Evolutionary conservation across 2,113 vertebrate species (phyloP).

Genomic region (Urocynchramus pylzowi): DNA sequence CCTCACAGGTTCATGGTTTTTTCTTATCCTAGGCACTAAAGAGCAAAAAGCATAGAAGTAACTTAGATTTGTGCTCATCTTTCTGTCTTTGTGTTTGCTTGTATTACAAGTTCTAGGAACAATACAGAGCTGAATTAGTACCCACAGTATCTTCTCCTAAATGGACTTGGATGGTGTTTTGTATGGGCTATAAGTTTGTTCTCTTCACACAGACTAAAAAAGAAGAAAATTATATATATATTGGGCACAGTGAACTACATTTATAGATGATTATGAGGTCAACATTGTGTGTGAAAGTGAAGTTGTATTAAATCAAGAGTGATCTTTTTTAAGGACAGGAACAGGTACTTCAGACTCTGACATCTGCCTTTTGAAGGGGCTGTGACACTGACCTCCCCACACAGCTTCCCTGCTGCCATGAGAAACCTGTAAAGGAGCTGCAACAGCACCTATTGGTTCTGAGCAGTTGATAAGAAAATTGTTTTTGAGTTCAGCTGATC

Average conservation of each 20-base stretch:
- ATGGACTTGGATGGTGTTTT: neutral
- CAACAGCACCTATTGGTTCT: neutral
- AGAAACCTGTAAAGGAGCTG: neutral
- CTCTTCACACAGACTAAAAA: neutral
- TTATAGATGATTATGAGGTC: neutral
- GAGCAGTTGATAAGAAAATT: neutral
- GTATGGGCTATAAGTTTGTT: neutral
- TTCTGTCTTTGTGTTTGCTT: neutral
- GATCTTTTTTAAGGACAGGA: neutral
- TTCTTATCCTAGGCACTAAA: neutral
- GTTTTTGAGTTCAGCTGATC: neutral
- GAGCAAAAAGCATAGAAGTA: neutral
- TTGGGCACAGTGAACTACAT: neutral
- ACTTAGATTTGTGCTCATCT: neutral
- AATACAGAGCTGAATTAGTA: neutral
- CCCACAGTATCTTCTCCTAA: neutral
- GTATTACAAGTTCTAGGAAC: neutral
- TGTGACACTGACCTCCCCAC: rapidly evolving
- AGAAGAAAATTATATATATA: neutral
- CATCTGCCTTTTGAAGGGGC: neutral
- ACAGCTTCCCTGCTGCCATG: neutral
- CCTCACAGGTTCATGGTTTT: neutral
- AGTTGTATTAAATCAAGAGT: neutral
- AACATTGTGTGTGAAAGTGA: neutral
- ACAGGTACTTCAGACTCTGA: neutral